phyloP scores from a whole-genome alignment of 1,140 invertebrate genomes.

The Cydia strobilella region DNA sequence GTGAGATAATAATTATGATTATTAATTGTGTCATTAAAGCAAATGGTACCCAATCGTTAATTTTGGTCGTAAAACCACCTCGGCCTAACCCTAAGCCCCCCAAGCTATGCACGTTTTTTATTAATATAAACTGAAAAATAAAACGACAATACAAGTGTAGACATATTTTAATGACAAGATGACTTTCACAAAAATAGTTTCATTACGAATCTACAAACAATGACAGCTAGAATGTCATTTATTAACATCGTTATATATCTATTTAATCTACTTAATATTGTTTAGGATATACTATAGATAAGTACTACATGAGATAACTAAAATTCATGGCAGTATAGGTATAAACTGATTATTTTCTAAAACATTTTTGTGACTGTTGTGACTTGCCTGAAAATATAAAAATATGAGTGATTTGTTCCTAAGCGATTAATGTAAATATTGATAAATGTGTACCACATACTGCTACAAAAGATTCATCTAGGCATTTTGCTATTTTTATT shows the following conservation, averaged over 20 bases:
- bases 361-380: too few relatives aligned
- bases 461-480: background rate
- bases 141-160: conserved; percentile 50
- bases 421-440: background rate
- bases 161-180: conserved; percentile 67
- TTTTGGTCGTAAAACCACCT: too few relatives aligned
- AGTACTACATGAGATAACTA: background rate
- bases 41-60: too few relatives aligned
- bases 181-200: conserved; percentile 64
- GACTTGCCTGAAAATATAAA: background rate
- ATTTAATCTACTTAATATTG: conserved; percentile 36
- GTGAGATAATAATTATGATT: too few relatives aligned
- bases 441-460: background rate
- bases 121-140: conserved; percentile 1
- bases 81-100: too few relatives aligned
- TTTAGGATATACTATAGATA: conserved; percentile 49
- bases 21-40: too few relatives aligned
- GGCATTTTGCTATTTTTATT: background rate
- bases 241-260: conserved; percentile 27
- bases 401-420: background rate
- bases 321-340: background rate
- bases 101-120: too few relatives aligned
- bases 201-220: conserved; percentile 26
- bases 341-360: too few relatives aligned
- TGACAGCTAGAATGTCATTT: conserved; percentile 27